phyloP scores from a whole-genome alignment of 1,140 invertebrate species.

The Apis cerana region DNA sequence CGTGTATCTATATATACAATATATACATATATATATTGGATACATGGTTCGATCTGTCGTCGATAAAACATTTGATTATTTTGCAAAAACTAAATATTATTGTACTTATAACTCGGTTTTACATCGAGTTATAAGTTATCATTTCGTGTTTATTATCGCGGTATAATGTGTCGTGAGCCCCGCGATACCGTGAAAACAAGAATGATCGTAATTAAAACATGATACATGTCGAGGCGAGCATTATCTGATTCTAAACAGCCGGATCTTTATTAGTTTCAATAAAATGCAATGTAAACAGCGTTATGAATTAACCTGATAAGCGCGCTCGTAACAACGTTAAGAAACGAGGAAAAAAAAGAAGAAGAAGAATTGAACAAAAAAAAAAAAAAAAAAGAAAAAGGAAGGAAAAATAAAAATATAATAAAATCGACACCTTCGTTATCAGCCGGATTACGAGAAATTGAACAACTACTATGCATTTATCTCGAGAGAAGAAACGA shows the following conservation, averaged over 20 bases:
- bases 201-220: constrained; percentile 46
- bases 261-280: constrained; percentile 54
- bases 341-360: background rate
- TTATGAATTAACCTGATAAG: constrained; percentile 12
- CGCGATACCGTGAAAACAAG: constrained; percentile 38
- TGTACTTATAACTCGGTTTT: constrained; percentile 37
- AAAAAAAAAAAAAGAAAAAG: too few species aligned
- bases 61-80: constrained; percentile 38
- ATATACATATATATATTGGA: too few species aligned
- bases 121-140: constrained; percentile 45
- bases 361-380: too few species aligned
- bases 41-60: background rate
- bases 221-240: constrained; percentile 31
- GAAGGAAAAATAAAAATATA: background rate
- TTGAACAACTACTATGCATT: background rate
- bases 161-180: constrained; percentile 20
- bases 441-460: too few species aligned
- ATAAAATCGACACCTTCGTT: background rate
- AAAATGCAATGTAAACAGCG: constrained; percentile 45
- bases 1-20: background rate
- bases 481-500: background rate
- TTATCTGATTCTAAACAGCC: constrained; percentile 50
- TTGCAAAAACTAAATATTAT: constrained; percentile 50
- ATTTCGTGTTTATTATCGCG: constrained; percentile 42
- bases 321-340: background rate